Conservation (phyloP, 2,888 invertebrate genomes). For the Stenchaetothrips biformis region DNA sequence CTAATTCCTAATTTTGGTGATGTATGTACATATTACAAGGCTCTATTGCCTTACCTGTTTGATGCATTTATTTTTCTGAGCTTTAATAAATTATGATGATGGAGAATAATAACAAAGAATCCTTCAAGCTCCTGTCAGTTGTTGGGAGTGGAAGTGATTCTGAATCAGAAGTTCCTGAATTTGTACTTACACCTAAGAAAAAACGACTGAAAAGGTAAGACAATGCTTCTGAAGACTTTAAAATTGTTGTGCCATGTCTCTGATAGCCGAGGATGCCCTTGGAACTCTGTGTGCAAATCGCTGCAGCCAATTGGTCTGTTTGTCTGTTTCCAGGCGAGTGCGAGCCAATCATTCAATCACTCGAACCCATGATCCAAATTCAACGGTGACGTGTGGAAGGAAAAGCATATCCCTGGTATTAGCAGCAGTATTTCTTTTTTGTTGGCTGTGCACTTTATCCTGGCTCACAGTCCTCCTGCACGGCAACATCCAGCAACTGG, state of each 20-base stretch:
- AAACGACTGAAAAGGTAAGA: conserved; percentile 13
- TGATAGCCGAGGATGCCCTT: too few relatives aligned
- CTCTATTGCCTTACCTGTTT: background rate
- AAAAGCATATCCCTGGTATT: background rate
- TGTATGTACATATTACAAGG: background rate
- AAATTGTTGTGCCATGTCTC: background rate
- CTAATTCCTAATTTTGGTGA: background rate
- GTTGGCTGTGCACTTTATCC: background rate
- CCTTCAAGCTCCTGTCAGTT: background rate
- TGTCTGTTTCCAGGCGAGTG: background rate
- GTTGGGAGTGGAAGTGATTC: conserved; percentile 13
- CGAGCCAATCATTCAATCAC: background rate
- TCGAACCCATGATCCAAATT: background rate
- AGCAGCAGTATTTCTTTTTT: conserved; percentile 14
- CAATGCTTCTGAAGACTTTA: background rate
- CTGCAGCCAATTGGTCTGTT: background rate
- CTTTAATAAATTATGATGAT: background rate
- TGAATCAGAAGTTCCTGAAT: conserved; percentile 17
- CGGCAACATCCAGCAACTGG: background rate
- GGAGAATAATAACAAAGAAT: conserved; percentile 11
- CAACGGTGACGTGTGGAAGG: background rate
- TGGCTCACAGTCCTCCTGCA: conserved; percentile 1
- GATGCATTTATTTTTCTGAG: background rate
- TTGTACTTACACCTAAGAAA: conserved; percentile 21
- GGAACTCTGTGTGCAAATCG: too few relatives aligned